Evolutionary conservation across 2,797 vertebrate species (phyloP).

Genomic region (Poeciliopsis infans): DNA sequence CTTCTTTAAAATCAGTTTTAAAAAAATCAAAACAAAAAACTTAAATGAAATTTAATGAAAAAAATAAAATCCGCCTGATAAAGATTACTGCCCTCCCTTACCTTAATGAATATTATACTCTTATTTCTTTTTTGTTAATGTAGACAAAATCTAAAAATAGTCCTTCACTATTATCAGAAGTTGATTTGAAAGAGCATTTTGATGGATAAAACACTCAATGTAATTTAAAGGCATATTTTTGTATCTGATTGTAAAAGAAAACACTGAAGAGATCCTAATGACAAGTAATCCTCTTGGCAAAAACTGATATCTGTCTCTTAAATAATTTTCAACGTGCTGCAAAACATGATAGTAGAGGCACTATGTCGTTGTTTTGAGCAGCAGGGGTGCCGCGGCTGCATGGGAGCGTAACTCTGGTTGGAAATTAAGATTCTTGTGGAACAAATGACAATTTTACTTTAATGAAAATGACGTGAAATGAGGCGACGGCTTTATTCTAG

Average conservation of each 20-base stretch:
- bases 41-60: neutral
- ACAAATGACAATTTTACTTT: constrained; percentile 1
- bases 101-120: neutral
- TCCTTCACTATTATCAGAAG: neutral
- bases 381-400: neutral
- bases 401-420: neutral
- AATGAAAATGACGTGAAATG: neutral
- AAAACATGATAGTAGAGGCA: neutral
- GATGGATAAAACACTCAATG: neutral
- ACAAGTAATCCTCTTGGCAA: neutral
- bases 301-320: neutral
- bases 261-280: neutral
- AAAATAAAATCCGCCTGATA: neutral
- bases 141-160: neutral
- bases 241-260: neutral
- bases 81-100: neutral
- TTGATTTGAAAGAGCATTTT: neutral
- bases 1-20: neutral
- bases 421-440: neutral
- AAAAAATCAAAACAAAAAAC: neutral
- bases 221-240: neutral
- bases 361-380: neutral
- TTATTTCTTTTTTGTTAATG: neutral
- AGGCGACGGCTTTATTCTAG: neutral
- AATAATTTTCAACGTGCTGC: neutral